Evolutionary conservation across 2,888 invertebrate genomes (phyloP), one percentile per base, ranked within the genome.

Genomic region (Cephus pygmeus): DNA sequence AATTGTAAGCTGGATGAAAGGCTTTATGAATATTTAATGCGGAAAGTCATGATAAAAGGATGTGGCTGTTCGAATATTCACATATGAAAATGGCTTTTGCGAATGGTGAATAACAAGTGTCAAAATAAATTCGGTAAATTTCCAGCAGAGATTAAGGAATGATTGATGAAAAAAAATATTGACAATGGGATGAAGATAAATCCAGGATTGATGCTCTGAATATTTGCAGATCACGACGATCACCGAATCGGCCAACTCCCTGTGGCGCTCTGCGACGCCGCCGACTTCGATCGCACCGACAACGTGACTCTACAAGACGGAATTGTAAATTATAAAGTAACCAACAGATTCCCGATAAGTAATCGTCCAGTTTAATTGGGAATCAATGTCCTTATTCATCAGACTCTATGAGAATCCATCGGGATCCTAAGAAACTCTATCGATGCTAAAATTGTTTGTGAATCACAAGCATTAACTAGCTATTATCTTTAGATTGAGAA

Each of bases 171-270:
- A 31, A 74, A 12, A 15, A 34, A 15, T 74, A 35, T 30, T 35
- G 30, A 35, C 33, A 34, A 30, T 3, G 4, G 35, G 4, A 34
- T 2, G 12, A 71, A 23, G 76, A 30, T 68, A 76, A 73, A 68
- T 33, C 15, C 11, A 23, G 15, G 12, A 36, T 73, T 31, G n/a
- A n/a, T 71, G 6, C 36, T 33, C 23, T 35, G 4, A 33, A 34
- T 34, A 73, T 76, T 82, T 81, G 11, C 85, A 90, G 91, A 90
- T 90, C 76, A 88, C 90, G 79, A 90, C 91, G 79, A 90, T 91
- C 84, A 90, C 87, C 76, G 90, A 91, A 80, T 88, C 90, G 33
- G 88, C 90, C 69, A 88, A 83, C 78, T 85, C 89, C 73, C 78
- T 87, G 76, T 90, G 90, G 91, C 88, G 90, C 56, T 85, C 88